These are phyloP conservation scores for Dynastes tityus DNA, from an alignment of 2,888 invertebrate species.

Conservation along the genomic window DNA sequence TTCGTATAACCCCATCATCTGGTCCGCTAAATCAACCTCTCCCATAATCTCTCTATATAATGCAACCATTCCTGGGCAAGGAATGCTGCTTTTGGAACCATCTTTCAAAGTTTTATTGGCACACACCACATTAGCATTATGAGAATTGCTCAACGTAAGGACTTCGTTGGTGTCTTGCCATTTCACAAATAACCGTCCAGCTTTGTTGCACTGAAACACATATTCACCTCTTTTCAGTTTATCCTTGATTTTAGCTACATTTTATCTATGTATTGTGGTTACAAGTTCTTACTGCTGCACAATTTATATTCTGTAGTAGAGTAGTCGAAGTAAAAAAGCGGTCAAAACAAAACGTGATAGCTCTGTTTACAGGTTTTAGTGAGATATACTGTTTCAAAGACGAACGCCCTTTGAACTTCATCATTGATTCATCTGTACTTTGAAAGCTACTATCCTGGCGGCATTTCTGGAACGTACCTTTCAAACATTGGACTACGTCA, in stretches of 20 bases:
- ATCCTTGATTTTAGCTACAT: conserved; percentile 50
- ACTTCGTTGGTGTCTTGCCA: conserved; percentile 60
- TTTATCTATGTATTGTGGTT: too few relatives aligned
- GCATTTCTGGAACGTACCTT: too few relatives aligned
- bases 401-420: too few relatives aligned
- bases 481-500: too few relatives aligned
- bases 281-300: too few relatives aligned
- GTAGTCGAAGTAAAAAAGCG: too few relatives aligned
- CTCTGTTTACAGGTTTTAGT: too few relatives aligned
- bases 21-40: conserved; percentile 37
- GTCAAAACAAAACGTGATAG: too few relatives aligned
- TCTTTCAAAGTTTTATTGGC: conserved; percentile 59
- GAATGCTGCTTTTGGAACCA: conserved; percentile 57
- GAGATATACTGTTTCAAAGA: too few relatives aligned
- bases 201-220: conserved; percentile 54
- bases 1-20: not conserved
- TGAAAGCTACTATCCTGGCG: too few relatives aligned
- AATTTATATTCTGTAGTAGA: too few relatives aligned
- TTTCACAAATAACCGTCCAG: conserved; percentile 45
- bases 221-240: conserved; percentile 55
- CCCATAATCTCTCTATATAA: conserved; percentile 22
- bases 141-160: conserved; percentile 60
- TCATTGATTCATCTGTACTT: too few relatives aligned
- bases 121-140: conserved; percentile 50
- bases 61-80: not conserved